Evolutionary conservation across 2,113 vertebrate species (phyloP), one percentile per base, ranked within the genome.

Genomic region (Labeo rohita): DNA sequence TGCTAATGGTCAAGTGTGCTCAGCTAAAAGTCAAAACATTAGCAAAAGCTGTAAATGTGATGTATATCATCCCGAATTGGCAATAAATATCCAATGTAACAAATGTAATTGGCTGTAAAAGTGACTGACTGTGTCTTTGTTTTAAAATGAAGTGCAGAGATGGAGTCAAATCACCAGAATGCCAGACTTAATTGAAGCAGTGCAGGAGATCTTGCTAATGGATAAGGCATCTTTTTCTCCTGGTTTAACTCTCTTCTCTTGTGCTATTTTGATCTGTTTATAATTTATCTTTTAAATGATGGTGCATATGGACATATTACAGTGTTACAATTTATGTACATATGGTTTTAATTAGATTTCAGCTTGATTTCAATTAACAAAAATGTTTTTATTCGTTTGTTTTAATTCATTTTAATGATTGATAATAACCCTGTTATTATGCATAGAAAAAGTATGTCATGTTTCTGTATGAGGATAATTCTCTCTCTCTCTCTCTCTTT

Each of bases 101-200:
- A n/a, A 52, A 52, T 82, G 23, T 70, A 70, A 82, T 70, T 68
- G 65, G 63, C 80, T 82, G 47, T 82, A 82, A 70, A 82, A 54
- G 80, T 82, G 80, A 82, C 80, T 70, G 80, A 70, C 15, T 82
- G 47, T 50, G 63, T 52, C 47, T 82, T 82, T 82, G 61, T 70
- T 70, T 82, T 36, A 47, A 68, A 81, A 81, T 81, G 45, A 81
- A 66, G 79, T 66, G n/a, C 45, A 50, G 59, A 66, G 61, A 66
- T 81, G n/a, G 45, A 68, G 5, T 81, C 61, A 49, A 65, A 81
- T 66, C 61, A 49, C 15, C 63, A 66, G 63, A 54, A 47, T 52
- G 80, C 80, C 68, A 61, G 63, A 21, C 1, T n/a, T 81, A 50
- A 68, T 47, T 70, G 63, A 54, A 82, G 63, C 28, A 39, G 5